phyloP scores from a whole-genome alignment of 1,140 invertebrate species.

The Andricus grossulariae region DNA sequence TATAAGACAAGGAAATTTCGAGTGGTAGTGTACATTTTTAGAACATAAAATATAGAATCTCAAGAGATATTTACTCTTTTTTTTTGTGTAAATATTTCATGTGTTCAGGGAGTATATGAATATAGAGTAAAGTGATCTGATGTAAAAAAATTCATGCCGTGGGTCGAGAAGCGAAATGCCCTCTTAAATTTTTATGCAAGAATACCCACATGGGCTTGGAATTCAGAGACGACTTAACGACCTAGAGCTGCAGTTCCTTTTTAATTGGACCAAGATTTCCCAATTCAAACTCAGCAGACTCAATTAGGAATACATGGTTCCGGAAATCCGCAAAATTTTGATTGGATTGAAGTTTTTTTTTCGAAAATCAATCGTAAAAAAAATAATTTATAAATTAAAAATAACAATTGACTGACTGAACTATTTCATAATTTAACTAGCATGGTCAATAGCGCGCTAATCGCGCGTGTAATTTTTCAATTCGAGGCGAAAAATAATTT shows the following conservation, averaged over 20 bases:
- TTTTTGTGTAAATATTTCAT: not conserved
- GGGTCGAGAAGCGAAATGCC: not conserved
- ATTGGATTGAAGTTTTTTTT: not conserved
- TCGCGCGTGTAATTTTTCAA: no score
- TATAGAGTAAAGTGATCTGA: not conserved
- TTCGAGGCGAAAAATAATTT: no score
- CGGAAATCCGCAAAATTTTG: not conserved
- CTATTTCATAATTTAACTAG: no score
- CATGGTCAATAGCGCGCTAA: no score
- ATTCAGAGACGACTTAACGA: constrained; percentile 14
- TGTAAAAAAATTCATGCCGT: not conserved
- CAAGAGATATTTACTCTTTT: not conserved
- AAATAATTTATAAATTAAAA: no score
- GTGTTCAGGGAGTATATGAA: no score
- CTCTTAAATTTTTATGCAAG: constrained; percentile 10
- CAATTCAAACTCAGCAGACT: not conserved
- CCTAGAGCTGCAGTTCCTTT: constrained; percentile 11
- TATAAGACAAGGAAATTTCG: no score
- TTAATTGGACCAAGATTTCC: constrained; percentile 28
- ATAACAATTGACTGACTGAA: no score
- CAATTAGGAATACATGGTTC: not conserved
- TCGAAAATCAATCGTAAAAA: no score
- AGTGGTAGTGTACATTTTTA: no score
- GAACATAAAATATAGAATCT: no score
- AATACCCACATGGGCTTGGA: constrained; percentile 16